phyloP scores from a whole-genome alignment of 2,797 vertebrate species.

The Chelidonichthys spinosus region DNA sequence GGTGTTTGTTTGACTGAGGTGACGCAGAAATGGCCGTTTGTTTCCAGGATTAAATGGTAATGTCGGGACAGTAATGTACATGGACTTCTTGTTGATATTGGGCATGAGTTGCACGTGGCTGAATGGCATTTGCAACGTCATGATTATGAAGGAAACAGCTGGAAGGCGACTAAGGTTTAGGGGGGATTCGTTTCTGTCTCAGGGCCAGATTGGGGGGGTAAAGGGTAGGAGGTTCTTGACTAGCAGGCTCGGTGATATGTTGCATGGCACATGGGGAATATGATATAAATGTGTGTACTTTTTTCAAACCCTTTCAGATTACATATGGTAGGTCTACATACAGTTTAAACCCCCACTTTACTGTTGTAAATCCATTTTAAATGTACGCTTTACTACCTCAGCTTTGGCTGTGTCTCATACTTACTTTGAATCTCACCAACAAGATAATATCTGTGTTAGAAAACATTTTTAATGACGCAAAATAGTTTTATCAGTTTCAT shows the following conservation, averaged over 20 bases:
- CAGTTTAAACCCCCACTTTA: neutral
- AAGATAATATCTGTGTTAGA: neutral
- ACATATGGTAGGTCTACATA: no score
- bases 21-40: slow-evolving; percentile 2
- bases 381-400: neutral
- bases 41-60: slow-evolving; percentile 9
- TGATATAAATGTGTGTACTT: neutral
- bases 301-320: neutral
- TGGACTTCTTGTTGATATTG: slow-evolving; percentile 51
- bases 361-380: neutral
- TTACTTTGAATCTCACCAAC: neutral
- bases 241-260: neutral
- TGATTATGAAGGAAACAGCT: slow-evolving; percentile 69
- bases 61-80: slow-evolving; percentile 13
- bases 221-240: slow-evolving; percentile 27
- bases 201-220: slow-evolving; percentile 27
- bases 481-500: neutral
- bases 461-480: neutral
- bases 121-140: slow-evolving; percentile 38
- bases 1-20: neutral
- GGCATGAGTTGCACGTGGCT: slow-evolving; percentile 50
- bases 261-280: neutral
- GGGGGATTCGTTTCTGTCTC: slow-evolving; percentile 17
- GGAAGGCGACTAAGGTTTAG: slow-evolving; percentile 39
- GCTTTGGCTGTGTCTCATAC: neutral